Conservation (phyloP, 2,888 invertebrate species). For the Lycaena phlaeas region DNA sequence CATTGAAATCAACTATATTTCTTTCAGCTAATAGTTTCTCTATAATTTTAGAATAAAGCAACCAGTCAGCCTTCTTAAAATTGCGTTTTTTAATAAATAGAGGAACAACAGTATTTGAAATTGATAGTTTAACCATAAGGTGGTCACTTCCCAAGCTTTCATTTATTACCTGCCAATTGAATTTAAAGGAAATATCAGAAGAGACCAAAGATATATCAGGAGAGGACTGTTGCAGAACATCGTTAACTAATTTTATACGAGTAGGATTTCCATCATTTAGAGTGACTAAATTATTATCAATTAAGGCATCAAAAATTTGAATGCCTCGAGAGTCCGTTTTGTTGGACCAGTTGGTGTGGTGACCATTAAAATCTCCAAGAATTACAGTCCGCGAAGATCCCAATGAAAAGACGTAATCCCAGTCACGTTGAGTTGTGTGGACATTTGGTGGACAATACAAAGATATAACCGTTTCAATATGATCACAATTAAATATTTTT, state of each 20-base stretch:
- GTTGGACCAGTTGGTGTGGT: background rate
- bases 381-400: background rate
- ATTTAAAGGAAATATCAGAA: background rate
- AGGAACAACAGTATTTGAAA: too few species aligned
- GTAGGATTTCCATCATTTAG: background rate
- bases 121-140: background rate
- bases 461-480: constrained; percentile 13
- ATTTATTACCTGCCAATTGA: background rate
- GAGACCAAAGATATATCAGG: background rate
- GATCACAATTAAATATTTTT: constrained; percentile 13
- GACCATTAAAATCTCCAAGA: constrained; percentile 5
- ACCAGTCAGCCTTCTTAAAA: too few species aligned
- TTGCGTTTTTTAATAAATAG: too few species aligned
- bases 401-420: constrained; percentile 12
- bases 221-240: background rate
- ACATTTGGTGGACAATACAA: constrained; percentile 14
- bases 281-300: background rate
- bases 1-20: too few species aligned
- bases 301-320: background rate
- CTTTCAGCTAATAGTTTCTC: too few species aligned
- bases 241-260: background rate
- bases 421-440: constrained; percentile 10
- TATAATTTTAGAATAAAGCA: too few species aligned
- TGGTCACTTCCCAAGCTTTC: background rate
- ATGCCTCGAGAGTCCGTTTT: background rate